Evolutionary conservation across 2,797 vertebrate genomes (phyloP).

Genomic region (Chanos chanos): DNA sequence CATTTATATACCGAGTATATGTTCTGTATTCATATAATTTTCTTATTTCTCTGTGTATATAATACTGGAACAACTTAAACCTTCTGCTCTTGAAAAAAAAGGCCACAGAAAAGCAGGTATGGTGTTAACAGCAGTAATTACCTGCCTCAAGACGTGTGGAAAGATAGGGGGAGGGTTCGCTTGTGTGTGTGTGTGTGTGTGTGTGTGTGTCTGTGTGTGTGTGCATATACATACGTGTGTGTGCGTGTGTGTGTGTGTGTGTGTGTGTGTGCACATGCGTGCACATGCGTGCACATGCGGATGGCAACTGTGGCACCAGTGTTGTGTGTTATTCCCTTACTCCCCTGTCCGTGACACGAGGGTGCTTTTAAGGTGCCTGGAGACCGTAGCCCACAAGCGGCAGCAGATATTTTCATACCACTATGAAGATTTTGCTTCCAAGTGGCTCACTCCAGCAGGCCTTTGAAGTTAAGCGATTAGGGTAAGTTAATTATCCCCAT

Average conservation of each 20-base stretch:
- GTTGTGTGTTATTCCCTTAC: slow-evolving; percentile 16
- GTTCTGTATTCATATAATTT: no score
- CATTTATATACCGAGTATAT: no score
- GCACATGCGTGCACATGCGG: not conserved
- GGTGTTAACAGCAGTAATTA: slow-evolving; percentile 52
- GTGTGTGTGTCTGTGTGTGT: slow-evolving; percentile 1
- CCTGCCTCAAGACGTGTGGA: slow-evolving; percentile 33
- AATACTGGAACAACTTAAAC: slow-evolving; percentile 22
- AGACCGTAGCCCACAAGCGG: slow-evolving; percentile 3
- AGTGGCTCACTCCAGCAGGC: slow-evolving; percentile 65
- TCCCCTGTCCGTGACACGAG: slow-evolving; percentile 13
- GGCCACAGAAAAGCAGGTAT: slow-evolving; percentile 29
- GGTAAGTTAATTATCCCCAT: slow-evolving; percentile 97
- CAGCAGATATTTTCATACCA: slow-evolving; percentile 6
- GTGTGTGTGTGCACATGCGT: not conserved
- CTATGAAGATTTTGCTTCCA: no score
- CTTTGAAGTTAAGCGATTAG: slow-evolving; percentile 92
- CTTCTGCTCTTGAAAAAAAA: slow-evolving; percentile 29
- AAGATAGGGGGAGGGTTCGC: slow-evolving; percentile 21
- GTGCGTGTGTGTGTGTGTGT: not conserved
- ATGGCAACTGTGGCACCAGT: slow-evolving; percentile 7
- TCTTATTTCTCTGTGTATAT: slow-evolving; percentile 22
- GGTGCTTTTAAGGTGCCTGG: slow-evolving; percentile 1
- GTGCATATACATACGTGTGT: not conserved
- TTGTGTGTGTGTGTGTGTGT: slow-evolving; percentile 4